phyloP scores from a whole-genome alignment of 2,888 invertebrate species.

The Nowickia ferox region DNA sequence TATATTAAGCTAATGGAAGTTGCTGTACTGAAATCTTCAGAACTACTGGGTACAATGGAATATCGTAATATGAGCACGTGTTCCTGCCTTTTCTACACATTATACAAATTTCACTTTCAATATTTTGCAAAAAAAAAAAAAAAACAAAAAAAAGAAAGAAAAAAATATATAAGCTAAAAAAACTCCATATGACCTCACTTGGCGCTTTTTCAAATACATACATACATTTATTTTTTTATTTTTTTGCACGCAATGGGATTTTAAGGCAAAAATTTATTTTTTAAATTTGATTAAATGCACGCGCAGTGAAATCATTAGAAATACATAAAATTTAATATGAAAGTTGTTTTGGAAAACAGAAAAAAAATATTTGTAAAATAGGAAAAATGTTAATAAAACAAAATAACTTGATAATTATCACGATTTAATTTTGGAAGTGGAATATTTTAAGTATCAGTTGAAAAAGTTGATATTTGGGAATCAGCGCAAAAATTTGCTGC shows the following conservation, averaged over 20 bases:
- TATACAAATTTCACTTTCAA: constrained; percentile 36
- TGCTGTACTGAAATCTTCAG: background rate
- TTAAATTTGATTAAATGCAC: constrained; percentile 47
- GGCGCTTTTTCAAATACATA: background rate
- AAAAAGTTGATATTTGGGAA: background rate
- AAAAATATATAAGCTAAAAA: background rate
- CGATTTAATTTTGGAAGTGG: background rate
- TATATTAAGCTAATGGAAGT: no score
- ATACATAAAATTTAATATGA: constrained; percentile 37
- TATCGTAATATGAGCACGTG: background rate
- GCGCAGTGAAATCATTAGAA: constrained; percentile 24
- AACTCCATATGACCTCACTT: constrained; percentile 41
- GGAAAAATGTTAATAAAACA: background rate
- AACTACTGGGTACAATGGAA: background rate
- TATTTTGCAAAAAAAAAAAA: background rate
- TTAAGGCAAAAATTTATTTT: constrained; percentile 12
- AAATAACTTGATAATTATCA: constrained; percentile 25
- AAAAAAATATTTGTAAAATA: background rate
- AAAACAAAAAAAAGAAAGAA: background rate
- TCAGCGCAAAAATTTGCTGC: no score
- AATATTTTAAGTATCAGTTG: background rate
- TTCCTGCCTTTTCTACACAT: constrained; percentile 4
- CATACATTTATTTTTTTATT: constrained; percentile 2
- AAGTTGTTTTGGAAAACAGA: constrained; percentile 4
- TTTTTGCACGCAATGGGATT: constrained; percentile 38